Evolutionary conservation across 2,797 vertebrate genomes (phyloP).

Genomic region (Chelidonichthys spinosus): DNA sequence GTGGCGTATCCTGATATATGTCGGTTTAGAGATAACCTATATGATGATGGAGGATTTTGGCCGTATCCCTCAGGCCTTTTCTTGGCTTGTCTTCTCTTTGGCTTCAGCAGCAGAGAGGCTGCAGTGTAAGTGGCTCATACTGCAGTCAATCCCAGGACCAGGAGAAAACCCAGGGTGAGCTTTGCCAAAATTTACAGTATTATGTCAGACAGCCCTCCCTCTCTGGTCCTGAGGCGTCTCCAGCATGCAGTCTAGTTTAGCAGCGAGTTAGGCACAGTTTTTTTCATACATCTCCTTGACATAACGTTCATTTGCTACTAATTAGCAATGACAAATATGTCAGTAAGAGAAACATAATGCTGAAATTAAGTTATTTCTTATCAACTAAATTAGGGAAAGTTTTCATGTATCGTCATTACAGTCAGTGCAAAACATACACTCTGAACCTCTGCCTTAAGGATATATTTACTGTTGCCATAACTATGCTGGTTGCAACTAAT

Average conservation of each 20-base stretch:
- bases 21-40: too few relatives aligned
- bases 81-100: conserved; percentile 24
- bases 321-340: not conserved
- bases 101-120: conserved; percentile 11
- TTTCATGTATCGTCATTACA: not conserved
- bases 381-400: not conserved
- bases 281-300: conserved; percentile 1
- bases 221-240: conserved; percentile 24
- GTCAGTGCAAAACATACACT: not conserved
- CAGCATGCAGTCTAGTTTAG: conserved; percentile 31
- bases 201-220: conserved; percentile 37
- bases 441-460: not conserved
- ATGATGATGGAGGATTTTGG: too few relatives aligned
- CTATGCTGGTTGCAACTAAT: not conserved
- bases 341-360: not conserved
- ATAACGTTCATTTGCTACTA: not conserved
- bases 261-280: conserved; percentile 12
- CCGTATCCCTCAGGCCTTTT: too few relatives aligned
- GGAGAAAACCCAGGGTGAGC: conserved; percentile 43
- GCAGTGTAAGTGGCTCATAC: conserved; percentile 49
- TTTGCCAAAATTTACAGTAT: conserved; percentile 55
- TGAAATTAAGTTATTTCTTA: not conserved
- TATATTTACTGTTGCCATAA: too few relatives aligned
- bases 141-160: conserved; percentile 60
- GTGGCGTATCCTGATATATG: too few relatives aligned